A percentile compares a stretch with the other conserved stretches of the same genome.
These are phyloP conservation scores for Dioctria linearis DNA, from an alignment of 2,888 invertebrate species.

Conservation along the genomic window DNA sequence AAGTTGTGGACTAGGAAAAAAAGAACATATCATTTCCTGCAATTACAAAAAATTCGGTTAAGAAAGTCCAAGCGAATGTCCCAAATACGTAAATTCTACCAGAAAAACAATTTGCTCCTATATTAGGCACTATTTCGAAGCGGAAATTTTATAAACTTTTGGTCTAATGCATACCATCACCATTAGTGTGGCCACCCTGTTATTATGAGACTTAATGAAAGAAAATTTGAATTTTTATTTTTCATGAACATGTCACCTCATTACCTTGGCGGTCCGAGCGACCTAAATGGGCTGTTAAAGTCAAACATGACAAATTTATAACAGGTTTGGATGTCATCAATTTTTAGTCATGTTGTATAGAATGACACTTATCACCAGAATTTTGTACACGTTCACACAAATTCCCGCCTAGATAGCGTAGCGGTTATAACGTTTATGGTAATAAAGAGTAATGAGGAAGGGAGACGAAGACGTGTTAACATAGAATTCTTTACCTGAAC, in stretches of 20 bases:
- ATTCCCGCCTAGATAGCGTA: constrained; percentile 8
- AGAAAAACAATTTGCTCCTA: neutral
- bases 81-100: neutral
- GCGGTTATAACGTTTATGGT: constrained; percentile 19
- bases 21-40: neutral
- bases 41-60: constrained; percentile 23
- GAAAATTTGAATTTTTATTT: constrained; percentile 49
- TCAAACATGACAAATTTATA: constrained; percentile 52
- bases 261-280: constrained; percentile 25
- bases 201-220: constrained; percentile 17
- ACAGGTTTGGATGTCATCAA: constrained; percentile 27
- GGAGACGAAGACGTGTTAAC: neutral
- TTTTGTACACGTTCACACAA: neutral
- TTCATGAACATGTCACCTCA: constrained; percentile 53
- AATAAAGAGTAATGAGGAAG: constrained; percentile 7
- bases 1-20: too few species aligned
- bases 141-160: constrained; percentile 12
- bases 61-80: neutral
- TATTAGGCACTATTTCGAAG: neutral
- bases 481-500: neutral
- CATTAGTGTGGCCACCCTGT: constrained; percentile 38
- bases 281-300: constrained; percentile 44
- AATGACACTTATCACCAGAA: neutral
- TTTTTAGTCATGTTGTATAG: neutral
- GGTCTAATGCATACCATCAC: neutral